Base-by-base conservation (phyloP, 2,888 invertebrate genomes). In the Leistus spinibarbis region DNA sequence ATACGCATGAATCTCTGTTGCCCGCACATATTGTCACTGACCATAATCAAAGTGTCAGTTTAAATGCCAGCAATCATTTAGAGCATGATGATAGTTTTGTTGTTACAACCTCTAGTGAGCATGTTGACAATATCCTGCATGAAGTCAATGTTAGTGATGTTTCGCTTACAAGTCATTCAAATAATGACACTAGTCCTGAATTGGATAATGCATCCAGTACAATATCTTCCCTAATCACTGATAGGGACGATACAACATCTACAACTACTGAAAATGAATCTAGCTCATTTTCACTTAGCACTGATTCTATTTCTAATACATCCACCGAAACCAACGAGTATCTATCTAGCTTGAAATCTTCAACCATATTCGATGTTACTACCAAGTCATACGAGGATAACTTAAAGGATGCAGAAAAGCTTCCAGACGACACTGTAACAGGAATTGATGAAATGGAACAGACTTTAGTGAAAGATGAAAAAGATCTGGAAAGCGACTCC, bases 1-100 rank as follows among this genome's bases (percentile, higher is more conserved):
- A 80, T 79, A 80, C 81, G 83, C 84, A 85, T 84, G 85, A 80
- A 79, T 84, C 82, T 82, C 81, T 84, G 81, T 83, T 82, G 78
- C 80, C 80, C 66, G 71, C 77, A 75, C 78, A 22, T 78, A 78
- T 77, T 77, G 79, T 66, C 79, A 53, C 66, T 66, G 54, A 53
- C 66, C 7, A 27, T 27, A 22, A 76, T 68, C 64, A 68, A 19
- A 13, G 57, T 54, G 64, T 76, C 69, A 76, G 67, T 54, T 19
- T 56, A 64, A 62, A 27, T 5, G 63, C 71, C 54, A 73, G 77
- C 66, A 68, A 27, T 76, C 78, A 71, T 20, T 79, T 76, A 77
- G 80, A 81, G 82, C 82, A 82, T 82, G 82, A 79, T 80, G 60
- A 60, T 60, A 60, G 60, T 60, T 22, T 60, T 60, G 17, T 60